phyloP scores from a whole-genome alignment of 2,113 vertebrate species.

The Maccullochella peelii region DNA sequence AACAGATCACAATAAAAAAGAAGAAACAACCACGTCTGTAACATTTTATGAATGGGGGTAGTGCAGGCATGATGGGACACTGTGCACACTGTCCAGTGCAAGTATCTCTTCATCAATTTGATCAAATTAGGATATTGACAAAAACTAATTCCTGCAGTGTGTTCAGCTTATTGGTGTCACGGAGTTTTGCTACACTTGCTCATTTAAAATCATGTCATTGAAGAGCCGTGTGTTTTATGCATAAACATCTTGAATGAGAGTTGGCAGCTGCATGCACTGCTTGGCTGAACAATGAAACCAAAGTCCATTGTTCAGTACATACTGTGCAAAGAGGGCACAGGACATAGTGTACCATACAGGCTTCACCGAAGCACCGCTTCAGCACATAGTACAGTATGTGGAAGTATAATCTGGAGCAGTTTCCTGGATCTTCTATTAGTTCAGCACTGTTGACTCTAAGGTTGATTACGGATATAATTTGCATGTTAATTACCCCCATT shows the following conservation, averaged over 20 bases:
- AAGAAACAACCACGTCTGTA: no score
- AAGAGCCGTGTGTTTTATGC: no score
- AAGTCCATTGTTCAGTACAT: neutral
- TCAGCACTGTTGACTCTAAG: neutral
- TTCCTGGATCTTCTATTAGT: neutral
- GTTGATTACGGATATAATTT: neutral
- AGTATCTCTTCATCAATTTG: neutral
- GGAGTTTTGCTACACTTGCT: neutral
- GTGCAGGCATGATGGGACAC: no score
- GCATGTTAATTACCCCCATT: neutral
- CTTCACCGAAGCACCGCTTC: neutral
- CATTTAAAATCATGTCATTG: neutral
- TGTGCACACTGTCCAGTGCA: neutral
- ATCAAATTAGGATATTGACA: neutral
- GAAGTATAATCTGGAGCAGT: neutral
- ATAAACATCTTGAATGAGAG: neutral
- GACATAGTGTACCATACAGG: neutral
- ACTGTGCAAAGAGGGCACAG: neutral
- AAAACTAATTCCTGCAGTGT: neutral
- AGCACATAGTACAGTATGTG: neutral
- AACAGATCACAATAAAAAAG: no score
- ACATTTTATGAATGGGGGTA: no score
- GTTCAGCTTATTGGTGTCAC: neutral
- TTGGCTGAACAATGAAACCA: constrained; percentile 1
- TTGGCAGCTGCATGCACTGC: neutral